Evolutionary conservation across 2,113 vertebrate species (phyloP).

Genomic region (Brachyhypopomus occidentalis): DNA sequence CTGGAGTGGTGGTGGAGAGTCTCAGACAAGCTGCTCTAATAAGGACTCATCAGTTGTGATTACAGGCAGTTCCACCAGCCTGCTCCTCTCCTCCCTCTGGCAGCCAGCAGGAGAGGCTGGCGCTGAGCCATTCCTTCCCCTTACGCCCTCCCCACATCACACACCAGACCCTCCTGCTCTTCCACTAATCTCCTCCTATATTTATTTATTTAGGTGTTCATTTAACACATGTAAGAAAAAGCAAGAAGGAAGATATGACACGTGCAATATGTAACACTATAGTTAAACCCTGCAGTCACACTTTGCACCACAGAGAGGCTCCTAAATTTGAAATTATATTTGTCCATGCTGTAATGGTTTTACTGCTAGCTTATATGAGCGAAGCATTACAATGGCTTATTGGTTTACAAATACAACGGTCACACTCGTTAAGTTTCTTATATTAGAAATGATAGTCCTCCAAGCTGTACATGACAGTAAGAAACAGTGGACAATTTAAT

Average conservation of each 20-base stretch:
- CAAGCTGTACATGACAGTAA: too few relatives aligned
- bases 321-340: background rate
- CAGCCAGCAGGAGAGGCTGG: constrained; percentile 22
- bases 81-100: constrained; percentile 18
- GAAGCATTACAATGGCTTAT: background rate
- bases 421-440: background rate
- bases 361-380: too few relatives aligned
- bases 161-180: background rate
- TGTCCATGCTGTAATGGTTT: background rate
- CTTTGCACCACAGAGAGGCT: background rate
- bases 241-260: background rate
- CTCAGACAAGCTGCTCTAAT: constrained; percentile 34
- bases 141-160: background rate
- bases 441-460: too few relatives aligned
- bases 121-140: constrained; percentile 2
- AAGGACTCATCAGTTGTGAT: constrained; percentile 32
- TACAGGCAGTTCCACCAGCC: constrained; percentile 5
- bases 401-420: constrained; percentile 4
- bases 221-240: background rate
- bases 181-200: background rate
- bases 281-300: constrained; percentile 1
- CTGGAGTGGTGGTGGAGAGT: constrained; percentile 1
- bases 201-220: background rate
- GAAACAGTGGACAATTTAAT: too few relatives aligned
- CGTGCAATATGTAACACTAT: background rate